Conservation (phyloP, 1,140 invertebrate genomes). For the Brachionus rubens region DNA sequence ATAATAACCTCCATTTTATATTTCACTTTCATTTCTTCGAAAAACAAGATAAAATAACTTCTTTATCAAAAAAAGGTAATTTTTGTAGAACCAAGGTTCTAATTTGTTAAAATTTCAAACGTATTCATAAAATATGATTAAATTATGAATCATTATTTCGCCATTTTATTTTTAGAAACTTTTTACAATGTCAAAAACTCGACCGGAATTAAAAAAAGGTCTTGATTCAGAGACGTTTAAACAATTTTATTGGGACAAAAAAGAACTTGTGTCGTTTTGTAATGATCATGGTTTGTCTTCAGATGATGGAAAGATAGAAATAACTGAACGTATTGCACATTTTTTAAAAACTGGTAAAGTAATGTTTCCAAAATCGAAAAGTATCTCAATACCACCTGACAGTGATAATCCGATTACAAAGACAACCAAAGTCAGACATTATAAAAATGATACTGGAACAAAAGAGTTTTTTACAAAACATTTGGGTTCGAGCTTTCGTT, state of each 20-base stretch:
- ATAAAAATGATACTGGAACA: neutral
- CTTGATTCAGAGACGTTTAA: neutral
- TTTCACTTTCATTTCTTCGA: no score
- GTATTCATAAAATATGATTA: no score
- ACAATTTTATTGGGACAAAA: slow-evolving; percentile 27
- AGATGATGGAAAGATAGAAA: slow-evolving; percentile 19
- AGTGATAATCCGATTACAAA: neutral
- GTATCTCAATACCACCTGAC: neutral
- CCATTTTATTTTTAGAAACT: no score
- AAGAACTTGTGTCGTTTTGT: neutral
- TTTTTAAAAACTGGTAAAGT: slow-evolving; percentile 2
- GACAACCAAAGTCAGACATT: neutral
- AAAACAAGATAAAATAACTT: no score
- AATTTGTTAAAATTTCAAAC: no score
- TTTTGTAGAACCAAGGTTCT: no score
- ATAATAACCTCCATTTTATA: no score
- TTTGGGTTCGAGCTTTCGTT: neutral
- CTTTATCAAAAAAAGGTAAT: no score
- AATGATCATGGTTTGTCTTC: slow-evolving; percentile 3
- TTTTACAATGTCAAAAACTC: neutral
- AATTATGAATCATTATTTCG: no score
- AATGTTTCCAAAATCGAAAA: neutral
- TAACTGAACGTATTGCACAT: neutral
- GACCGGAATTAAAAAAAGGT: neutral
- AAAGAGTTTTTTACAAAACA: slow-evolving; percentile 1